Conservation (phyloP, 2,888 invertebrate genomes). For the Macropis europaea region DNA sequence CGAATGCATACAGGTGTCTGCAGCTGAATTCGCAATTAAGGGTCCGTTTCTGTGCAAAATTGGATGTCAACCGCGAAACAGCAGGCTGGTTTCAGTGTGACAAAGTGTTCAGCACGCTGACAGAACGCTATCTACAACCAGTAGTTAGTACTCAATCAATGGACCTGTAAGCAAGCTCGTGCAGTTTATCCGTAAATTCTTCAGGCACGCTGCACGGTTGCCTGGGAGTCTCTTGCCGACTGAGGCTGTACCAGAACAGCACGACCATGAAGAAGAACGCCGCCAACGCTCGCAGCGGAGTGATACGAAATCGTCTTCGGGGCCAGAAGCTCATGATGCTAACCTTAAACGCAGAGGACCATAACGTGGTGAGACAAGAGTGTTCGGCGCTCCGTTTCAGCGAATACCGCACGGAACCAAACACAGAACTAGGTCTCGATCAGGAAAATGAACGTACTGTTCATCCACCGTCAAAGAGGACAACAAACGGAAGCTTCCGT, state of each 20-base stretch:
- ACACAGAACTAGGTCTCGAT: neutral
- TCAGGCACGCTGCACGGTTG: constrained; percentile 74
- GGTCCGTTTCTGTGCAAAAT: no score
- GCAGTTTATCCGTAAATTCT: constrained; percentile 72
- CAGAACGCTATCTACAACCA: neutral
- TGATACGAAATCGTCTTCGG: constrained; percentile 72
- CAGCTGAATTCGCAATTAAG: no score
- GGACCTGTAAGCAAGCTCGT: constrained; percentile 72
- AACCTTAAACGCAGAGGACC: constrained; percentile 54
- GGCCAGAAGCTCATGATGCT: constrained; percentile 73
- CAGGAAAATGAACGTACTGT: constrained; percentile 16
- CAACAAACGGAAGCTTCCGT: neutral
- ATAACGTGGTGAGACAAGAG: constrained; percentile 29
- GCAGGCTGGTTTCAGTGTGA: no score
- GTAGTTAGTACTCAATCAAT: neutral
- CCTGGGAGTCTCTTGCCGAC: constrained; percentile 67
- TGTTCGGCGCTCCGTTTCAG: neutral
- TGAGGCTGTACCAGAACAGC: constrained; percentile 73
- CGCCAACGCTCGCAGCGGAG: constrained; percentile 70
- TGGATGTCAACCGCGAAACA: neutral
- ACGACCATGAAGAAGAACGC: constrained; percentile 69
- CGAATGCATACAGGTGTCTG: no score
- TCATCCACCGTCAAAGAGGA: constrained; percentile 18
- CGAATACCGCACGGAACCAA: neutral
- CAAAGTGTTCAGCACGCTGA: no score